Conservation (phyloP, 1,140 invertebrate species). For the Aphelinus atriplicis region DNA sequence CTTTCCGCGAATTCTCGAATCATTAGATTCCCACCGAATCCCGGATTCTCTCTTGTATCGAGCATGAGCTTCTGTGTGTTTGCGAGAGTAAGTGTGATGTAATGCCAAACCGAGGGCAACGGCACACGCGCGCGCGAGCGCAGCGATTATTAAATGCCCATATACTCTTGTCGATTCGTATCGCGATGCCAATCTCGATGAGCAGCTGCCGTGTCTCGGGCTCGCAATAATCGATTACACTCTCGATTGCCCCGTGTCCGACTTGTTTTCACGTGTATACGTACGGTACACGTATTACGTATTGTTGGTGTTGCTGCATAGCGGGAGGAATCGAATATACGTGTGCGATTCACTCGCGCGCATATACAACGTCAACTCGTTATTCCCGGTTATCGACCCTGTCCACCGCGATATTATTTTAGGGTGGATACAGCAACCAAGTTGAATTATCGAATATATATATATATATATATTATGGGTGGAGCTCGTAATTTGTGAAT, state of each 20-base stretch:
- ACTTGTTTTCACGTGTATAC: background rate
- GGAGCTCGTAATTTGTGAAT: too few relatives aligned
- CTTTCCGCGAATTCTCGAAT: too few relatives aligned
- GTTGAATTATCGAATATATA: too few relatives aligned
- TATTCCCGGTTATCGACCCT: slow-evolving; percentile 43
- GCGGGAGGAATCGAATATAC: slow-evolving; percentile 16
- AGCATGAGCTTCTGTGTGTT: too few relatives aligned
- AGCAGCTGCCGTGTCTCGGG: background rate
- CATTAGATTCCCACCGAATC: background rate
- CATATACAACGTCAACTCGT: background rate
- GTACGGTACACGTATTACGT: background rate
- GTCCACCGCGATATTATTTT: background rate
- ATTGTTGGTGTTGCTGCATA: slow-evolving; percentile 11
- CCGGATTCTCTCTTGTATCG: background rate
- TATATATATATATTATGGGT: too few relatives aligned
- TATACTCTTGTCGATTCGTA: slow-evolving; percentile 8
- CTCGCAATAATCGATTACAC: background rate
- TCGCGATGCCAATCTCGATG: background rate
- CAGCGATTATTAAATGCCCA: slow-evolving; percentile 13
- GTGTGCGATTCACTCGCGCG: too few relatives aligned
- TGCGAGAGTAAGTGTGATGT: too few relatives aligned
- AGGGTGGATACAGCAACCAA: too few relatives aligned
- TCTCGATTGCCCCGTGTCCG: too few relatives aligned
- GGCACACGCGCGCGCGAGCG: background rate
- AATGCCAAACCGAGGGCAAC: too few relatives aligned